phyloP scores from a whole-genome alignment of 1,140 invertebrate genomes.

The Batillaria attramentaria region DNA sequence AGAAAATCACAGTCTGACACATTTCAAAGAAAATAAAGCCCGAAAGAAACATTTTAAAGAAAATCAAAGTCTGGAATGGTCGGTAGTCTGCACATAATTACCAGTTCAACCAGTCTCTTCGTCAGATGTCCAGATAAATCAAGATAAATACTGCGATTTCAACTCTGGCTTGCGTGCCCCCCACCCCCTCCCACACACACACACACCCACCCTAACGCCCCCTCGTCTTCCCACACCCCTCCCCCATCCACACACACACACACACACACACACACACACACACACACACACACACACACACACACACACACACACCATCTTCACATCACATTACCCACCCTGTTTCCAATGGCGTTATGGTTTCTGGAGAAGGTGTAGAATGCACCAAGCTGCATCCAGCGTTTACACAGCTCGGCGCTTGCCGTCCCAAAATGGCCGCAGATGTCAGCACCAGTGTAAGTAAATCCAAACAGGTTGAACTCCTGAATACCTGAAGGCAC shows the following conservation, averaged over 20 bases:
- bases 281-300: no score
- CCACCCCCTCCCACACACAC: no score
- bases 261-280: no score
- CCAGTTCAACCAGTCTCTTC: not conserved
- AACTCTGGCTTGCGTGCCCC: not conserved
- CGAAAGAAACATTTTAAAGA: not conserved
- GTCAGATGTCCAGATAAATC: not conserved
- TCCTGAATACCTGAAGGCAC: conserved; percentile 65
- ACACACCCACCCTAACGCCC: no score
- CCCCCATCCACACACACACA: no score
- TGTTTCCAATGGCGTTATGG: conserved; percentile 55
- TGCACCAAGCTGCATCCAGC: conserved; percentile 67
- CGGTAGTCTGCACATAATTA: not conserved
- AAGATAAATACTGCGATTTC: not conserved
- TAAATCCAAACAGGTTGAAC: conserved; percentile 71
- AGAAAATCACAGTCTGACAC: no score
- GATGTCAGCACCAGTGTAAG: conserved; percentile 65
- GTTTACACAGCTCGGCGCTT: conserved; percentile 56
- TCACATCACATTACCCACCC: no score
- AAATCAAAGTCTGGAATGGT: not conserved
- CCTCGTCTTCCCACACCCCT: no score
- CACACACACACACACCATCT: not conserved
- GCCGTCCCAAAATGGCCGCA: conserved; percentile 60
- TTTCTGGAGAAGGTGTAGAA: conserved; percentile 66
- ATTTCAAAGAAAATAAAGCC: no score